Conservation (phyloP, 1,140 invertebrate genomes). For the Dolichoris vasculosae region DNA sequence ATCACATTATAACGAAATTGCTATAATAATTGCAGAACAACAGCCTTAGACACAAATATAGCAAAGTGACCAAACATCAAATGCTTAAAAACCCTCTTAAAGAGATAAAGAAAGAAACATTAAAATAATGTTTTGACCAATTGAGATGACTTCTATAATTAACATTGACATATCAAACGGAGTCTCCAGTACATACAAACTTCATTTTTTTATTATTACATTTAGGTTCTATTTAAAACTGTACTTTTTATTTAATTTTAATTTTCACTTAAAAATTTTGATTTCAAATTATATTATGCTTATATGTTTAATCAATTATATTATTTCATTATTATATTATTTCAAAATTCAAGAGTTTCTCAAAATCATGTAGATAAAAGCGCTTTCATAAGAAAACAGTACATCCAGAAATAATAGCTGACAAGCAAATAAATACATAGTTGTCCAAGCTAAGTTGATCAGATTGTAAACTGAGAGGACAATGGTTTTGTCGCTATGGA, state of each 20-base stretch:
- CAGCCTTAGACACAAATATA: conserved; percentile 44
- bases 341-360: conserved; percentile 52
- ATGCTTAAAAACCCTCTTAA: conserved; percentile 19
- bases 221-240: neutral
- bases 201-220: conserved; percentile 5
- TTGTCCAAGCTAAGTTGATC: conserved; percentile 18
- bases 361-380: conserved; percentile 44
- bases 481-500: conserved; percentile 35
- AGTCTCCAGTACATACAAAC: conserved; percentile 15
- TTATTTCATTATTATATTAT: no score
- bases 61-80: conserved; percentile 47
- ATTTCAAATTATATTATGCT: neutral
- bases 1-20: conserved; percentile 36
- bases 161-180: conserved; percentile 50
- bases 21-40: conserved; percentile 43
- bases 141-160: conserved; percentile 40
- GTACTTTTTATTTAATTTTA: neutral
- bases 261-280: neutral
- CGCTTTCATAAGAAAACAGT: conserved; percentile 15
- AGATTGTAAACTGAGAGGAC: conserved; percentile 39
- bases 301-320: neutral
- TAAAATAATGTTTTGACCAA: conserved; percentile 51
- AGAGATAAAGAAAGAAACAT: conserved; percentile 19
- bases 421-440: neutral
- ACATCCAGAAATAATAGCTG: conserved; percentile 1